Base-by-base conservation (phyloP, 2,113 vertebrate species). In the Peromyscus californicus region DNA sequence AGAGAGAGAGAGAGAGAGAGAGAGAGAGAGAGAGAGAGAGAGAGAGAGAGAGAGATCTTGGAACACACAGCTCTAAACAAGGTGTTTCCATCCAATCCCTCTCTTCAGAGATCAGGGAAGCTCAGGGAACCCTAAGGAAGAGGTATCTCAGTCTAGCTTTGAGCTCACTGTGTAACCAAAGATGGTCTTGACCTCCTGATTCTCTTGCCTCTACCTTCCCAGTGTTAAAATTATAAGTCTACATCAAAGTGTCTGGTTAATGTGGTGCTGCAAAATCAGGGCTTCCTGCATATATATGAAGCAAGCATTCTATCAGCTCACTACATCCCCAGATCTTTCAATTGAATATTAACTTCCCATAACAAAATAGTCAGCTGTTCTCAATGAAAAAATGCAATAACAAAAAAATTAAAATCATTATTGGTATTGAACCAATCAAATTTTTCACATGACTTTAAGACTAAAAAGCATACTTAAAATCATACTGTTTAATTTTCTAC, bases 361-460 rank as follows among this genome's bases (percentile, higher is more conserved):
- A 91, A 89, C 57, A 97, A 90, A 85, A 29, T 7, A 91, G 61
- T 36, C 31, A 91, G n/a, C 45, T 42, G 51, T 65, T 78, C 5
- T 70, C 83, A 59, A 22, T 36, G 8, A 45, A 61, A 87, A 75
- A 45, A 24, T 26, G 51, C 59, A 96, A 86, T 87, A 54, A 10
- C 54, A 42, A 83, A 96, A 91, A 88, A 26, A 29, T 69, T 74
- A 22, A 69, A 91, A 24, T 54, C 54, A 54, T 76, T n/a, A 39
- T 91, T 22, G 63, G 33, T 63, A 65, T 61, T 29, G 33, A 29
- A 39, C 17, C 51, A 78, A 48, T 39, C 54, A 89, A 85, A 85
- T 72, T 74, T 93, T 91, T 1, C 29, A 74, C 31, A 61, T 83
- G 10, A 10, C 10, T 85, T 85, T 57, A 93, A 86, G 22, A 79